Evolutionary conservation across 2,888 invertebrate genomes (phyloP).

Genomic region (Cremastobaeus sp.): DNA sequence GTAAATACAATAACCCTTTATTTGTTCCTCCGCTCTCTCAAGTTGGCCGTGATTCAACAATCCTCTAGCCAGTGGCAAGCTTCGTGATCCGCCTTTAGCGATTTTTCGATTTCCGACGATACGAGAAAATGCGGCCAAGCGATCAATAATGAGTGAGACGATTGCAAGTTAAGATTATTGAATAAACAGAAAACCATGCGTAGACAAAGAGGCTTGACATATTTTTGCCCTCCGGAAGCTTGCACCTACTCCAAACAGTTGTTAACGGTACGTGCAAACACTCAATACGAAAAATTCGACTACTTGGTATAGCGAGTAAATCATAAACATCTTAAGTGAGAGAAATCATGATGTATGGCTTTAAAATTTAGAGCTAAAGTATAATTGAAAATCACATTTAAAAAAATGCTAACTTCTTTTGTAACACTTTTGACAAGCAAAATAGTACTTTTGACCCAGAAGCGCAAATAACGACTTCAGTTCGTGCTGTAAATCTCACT

Average conservation of each 20-base stretch:
- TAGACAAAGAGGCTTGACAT: constrained; percentile 50
- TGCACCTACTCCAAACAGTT: constrained; percentile 31
- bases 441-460: too few relatives aligned
- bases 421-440: too few relatives aligned
- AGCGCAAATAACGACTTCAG: too few relatives aligned
- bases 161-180: constrained; percentile 46
- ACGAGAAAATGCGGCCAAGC: constrained; percentile 42
- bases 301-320: too few relatives aligned
- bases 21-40: constrained; percentile 70
- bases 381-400: too few relatives aligned
- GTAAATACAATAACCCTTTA: constrained; percentile 79
- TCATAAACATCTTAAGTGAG: too few relatives aligned
- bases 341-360: too few relatives aligned
- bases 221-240: constrained; percentile 52
- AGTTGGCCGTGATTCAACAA: constrained; percentile 76
- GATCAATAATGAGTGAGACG: constrained; percentile 56
- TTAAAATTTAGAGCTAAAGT: too few relatives aligned
- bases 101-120: constrained; percentile 67
- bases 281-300: constrained; percentile 51
- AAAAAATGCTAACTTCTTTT: too few relatives aligned
- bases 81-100: constrained; percentile 66
- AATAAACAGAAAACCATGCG: constrained; percentile 54
- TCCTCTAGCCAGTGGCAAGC: constrained; percentile 74
- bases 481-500: too few relatives aligned
- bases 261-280: constrained; percentile 62